phyloP scores from a whole-genome alignment of 1,140 invertebrate species.

The Acromyrmex heyeri region DNA sequence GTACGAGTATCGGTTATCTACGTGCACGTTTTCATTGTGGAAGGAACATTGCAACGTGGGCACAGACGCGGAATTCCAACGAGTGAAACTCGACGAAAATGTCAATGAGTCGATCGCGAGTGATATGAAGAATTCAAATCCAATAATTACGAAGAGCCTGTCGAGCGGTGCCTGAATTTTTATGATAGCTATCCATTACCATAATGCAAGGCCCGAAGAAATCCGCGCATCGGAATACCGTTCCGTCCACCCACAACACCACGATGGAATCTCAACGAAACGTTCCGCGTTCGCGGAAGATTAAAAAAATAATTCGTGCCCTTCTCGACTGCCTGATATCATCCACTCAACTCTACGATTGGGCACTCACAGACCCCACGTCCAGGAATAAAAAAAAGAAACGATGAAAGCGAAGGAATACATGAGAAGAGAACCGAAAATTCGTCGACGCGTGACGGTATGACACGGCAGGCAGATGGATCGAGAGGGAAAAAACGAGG shows the following conservation, averaged over 20 bases:
- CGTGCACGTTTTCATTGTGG: slow-evolving; percentile 70
- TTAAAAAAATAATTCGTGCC: slow-evolving; percentile 51
- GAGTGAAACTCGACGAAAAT: slow-evolving; percentile 76
- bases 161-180: slow-evolving; percentile 49
- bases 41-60: slow-evolving; percentile 71
- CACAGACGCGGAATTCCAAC: slow-evolving; percentile 76
- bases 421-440: slow-evolving; percentile 25
- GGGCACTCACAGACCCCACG: not conserved
- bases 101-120: slow-evolving; percentile 75
- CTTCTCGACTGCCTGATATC: slow-evolving; percentile 12
- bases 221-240: slow-evolving; percentile 26
- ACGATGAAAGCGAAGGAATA: not conserved
- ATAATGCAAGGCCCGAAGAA: slow-evolving; percentile 20
- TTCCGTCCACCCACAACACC: slow-evolving; percentile 32
- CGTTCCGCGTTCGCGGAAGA: slow-evolving; percentile 32
- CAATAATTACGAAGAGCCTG: slow-evolving; percentile 67
- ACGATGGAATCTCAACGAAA: slow-evolving; percentile 35
- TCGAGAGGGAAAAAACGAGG: slow-evolving; percentile 47
- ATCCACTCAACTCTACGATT: not conserved
- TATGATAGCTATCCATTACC: slow-evolving; percentile 32
- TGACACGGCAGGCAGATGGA: slow-evolving; percentile 61
- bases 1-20: slow-evolving; percentile 54
- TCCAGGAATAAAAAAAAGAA: not conserved
- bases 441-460: slow-evolving; percentile 59
- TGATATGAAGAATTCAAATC: slow-evolving; percentile 74